phyloP scores from a whole-genome alignment of 2,888 invertebrate genomes.

The Parascotia fuliginaria region DNA sequence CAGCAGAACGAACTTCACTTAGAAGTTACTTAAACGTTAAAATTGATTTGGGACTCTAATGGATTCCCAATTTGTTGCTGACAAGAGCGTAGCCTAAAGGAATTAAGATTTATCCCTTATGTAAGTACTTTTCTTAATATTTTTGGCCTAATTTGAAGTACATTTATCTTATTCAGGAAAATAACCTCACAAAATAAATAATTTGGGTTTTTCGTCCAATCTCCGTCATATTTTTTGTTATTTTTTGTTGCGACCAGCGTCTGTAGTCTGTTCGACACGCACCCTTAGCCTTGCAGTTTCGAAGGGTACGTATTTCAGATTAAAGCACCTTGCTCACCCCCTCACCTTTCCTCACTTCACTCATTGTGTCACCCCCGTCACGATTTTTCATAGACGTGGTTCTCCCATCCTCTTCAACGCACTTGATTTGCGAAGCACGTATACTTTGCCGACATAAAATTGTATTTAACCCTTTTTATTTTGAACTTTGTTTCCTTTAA shows the following conservation, averaged over 20 bases:
- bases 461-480: constrained; percentile 43
- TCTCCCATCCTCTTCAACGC: constrained; percentile 79
- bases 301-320: constrained; percentile 71
- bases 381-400: constrained; percentile 81
- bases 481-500: constrained; percentile 56
- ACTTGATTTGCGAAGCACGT: constrained; percentile 85
- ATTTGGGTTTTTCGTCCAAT: not conserved
- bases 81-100: constrained; percentile 10
- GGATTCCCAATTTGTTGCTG: constrained; percentile 14
- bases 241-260: constrained; percentile 1
- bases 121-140: constrained; percentile 11
- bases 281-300: constrained; percentile 43
- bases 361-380: constrained; percentile 80
- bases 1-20: not conserved
- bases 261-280: constrained; percentile 32
- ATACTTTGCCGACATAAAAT: constrained; percentile 49
- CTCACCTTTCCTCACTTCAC: constrained; percentile 61
- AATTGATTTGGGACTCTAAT: constrained; percentile 7
- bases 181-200: not conserved
- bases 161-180: constrained; percentile 13
- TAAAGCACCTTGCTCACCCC: constrained; percentile 76
- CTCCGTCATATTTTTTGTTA: constrained; percentile 2
- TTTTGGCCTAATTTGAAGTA: constrained; percentile 11
- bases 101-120: constrained; percentile 20
- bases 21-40: constrained; percentile 5